Evolutionary conservation across 1,140 invertebrate species (phyloP), one percentile per base, ranked within the genome.

Genomic region (Drosophila guanche): DNA sequence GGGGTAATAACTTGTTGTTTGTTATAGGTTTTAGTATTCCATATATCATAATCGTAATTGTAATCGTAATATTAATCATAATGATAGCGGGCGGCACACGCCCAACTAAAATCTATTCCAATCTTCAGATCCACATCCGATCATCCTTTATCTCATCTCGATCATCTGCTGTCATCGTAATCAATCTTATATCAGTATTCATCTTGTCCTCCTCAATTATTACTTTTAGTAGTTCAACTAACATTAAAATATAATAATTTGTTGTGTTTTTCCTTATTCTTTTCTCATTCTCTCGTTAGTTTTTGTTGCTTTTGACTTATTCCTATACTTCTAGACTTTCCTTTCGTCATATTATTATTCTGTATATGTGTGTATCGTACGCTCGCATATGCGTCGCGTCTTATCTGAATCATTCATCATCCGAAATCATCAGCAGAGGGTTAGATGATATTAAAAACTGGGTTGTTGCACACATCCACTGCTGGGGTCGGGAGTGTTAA

Each of bases 211-310:
- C 45, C 45, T 76, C 63, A 42, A 56, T 65, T 65, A 65, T 73
- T 73, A 65, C 47, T 75, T 80, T 86, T 86, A 77, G 81, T 86
- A 86, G 81, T 81, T 86, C 83, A 88, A 88, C 81, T 86, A 86
- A 75, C 83, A 88, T 88, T 88, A 88, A 88, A 86, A 86, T 88
- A 88, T 86, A 86, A 77, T 83, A 77, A 77, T 80, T 63, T 85
- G 69, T 79, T 59, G 47, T 62, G 58, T 41, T 68, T 68, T 65
- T 72, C 42, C 56, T 68, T 69, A 59, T 55, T 77, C 55, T 54
- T 70, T 51, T 72, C 43, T 67, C 54, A 40, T 62, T 57, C 45
- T 61, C 55, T 83, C 51, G 66, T 76, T 84, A 79, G 76, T 84
- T 72, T 14, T 65, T 59, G 41, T 55, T 73, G 42, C 70, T 56